Conservation (phyloP, 2,888 invertebrate species). For the Sepiola atlantica region DNA sequence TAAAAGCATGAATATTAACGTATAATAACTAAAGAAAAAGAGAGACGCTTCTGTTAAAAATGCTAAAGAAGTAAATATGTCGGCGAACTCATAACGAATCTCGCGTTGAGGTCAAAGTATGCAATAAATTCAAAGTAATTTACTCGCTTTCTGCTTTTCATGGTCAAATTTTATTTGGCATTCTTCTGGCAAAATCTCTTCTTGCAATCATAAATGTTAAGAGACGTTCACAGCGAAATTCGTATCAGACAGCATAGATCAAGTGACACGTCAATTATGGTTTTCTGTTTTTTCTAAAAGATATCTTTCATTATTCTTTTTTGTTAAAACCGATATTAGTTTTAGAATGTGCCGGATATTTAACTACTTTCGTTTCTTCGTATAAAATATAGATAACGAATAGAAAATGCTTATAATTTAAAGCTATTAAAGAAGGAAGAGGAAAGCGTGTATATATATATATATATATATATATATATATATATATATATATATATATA, state of each 20-base stretch:
- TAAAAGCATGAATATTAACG: not conserved
- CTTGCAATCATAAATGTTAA: not conserved
- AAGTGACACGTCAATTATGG: not conserved
- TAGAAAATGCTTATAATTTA: not conserved
- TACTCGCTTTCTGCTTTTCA: not conserved
- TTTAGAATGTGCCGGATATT: not conserved
- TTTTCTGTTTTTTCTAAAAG: not conserved
- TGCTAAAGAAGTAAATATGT: constrained; percentile 32
- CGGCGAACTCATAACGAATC: not conserved
- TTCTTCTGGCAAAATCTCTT: not conserved
- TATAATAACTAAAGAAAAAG: not conserved
- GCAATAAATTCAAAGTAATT: not conserved
- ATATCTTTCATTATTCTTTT: not conserved
- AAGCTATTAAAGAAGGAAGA: too few relatives aligned
- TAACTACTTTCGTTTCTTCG: not conserved
- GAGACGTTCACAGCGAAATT: not conserved
- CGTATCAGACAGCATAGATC: not conserved
- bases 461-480: too few relatives aligned
- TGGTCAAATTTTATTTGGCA: not conserved
- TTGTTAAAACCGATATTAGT: not conserved
- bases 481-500: too few relatives aligned
- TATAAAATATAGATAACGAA: not conserved
- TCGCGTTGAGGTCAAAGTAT: not conserved
- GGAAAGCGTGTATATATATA: too few relatives aligned
- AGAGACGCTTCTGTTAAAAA: not conserved